Evolutionary conservation across 2,113 vertebrate species (phyloP).

Genomic region (Albula goreensis): DNA sequence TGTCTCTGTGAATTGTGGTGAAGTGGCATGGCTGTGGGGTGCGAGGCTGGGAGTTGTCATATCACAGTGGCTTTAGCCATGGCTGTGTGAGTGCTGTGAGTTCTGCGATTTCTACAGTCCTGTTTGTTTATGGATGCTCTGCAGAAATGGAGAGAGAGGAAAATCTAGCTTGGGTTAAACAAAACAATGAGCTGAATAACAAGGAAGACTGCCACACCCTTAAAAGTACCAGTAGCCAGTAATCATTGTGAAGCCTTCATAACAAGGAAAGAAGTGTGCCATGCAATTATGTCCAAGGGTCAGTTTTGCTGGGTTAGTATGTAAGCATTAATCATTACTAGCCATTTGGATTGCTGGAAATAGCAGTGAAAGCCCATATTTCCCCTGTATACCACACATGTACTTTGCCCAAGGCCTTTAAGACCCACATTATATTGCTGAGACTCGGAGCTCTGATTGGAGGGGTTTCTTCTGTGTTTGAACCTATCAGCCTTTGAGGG

Average conservation of each 20-base stretch:
- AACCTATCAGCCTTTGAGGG: slow-evolving; percentile 54
- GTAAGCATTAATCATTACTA: background rate
- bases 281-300: background rate
- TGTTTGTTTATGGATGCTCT: background rate
- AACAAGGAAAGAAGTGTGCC: too few relatives aligned
- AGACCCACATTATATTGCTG: slow-evolving; percentile 67
- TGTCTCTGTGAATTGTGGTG: slow-evolving; percentile 4
- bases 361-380: background rate
- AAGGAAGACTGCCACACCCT: background rate
- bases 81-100: background rate
- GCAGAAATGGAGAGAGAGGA: background rate
- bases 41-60: background rate
- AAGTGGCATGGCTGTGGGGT: background rate
- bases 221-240: background rate
- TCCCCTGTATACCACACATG: background rate
- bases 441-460: slow-evolving; percentile 65
- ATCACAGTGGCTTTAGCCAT: background rate
- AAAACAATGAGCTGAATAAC: background rate
- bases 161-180: background rate
- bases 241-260: background rate
- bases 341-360: background rate
- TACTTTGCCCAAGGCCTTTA: slow-evolving; percentile 8
- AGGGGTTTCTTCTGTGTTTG: slow-evolving; percentile 53
- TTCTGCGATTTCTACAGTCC: background rate
- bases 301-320: slow-evolving; percentile 6